Evolutionary conservation across 1,140 invertebrate species (phyloP), one percentile per base, ranked within the genome.

Genomic region (Drosophila navojoa): DNA sequence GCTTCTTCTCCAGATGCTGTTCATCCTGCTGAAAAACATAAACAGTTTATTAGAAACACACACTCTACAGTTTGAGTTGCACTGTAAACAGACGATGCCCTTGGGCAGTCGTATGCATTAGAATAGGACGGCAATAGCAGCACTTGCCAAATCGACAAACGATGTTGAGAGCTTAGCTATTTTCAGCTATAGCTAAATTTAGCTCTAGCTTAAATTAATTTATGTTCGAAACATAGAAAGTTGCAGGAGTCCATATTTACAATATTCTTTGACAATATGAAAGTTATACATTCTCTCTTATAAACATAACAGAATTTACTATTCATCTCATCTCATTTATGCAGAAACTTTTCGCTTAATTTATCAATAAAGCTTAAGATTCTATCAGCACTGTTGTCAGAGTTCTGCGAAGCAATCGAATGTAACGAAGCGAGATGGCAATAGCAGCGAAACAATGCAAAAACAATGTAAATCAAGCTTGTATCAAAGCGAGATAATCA

Each of bases 11-110:
- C 40, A 5, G 38, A 45, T 54, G 85, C 63, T 55, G 60, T 15
- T 91, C 90, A 22, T 91, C 90, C 61, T 90, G 87, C 84, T 91
- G 59, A 3, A 67, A 63, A 19, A 25, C 25, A 55, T 7, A 29
- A 29, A 60, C 4, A 16, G 44, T 5, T 68, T n/a, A 73, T 16
- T 22, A 62, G 40, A 4, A 57, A 29, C 15, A 15, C 10, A 45
- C 9, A 10, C 3, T 11, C 10, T 9, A 59, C 55, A 45, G 49
- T 32, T 54, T 63, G n/a, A 25, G 16, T 9, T 22, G 16, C 42
- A 59, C 29, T 59, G 55, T 45, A 45, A 58, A 10, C 40, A 59
- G 13, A 29, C 44, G 25, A 2, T 45, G 13, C n/a, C 16, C 4
- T 9, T 2, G 3, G 15, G 11, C 19, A 45, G n/a, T 13, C 54